A percentile compares a stretch with the other conserved stretches of the same genome.
phyloP scores from a whole-genome alignment of 2,888 invertebrate species.

The Drosophila maculinotata region DNA sequence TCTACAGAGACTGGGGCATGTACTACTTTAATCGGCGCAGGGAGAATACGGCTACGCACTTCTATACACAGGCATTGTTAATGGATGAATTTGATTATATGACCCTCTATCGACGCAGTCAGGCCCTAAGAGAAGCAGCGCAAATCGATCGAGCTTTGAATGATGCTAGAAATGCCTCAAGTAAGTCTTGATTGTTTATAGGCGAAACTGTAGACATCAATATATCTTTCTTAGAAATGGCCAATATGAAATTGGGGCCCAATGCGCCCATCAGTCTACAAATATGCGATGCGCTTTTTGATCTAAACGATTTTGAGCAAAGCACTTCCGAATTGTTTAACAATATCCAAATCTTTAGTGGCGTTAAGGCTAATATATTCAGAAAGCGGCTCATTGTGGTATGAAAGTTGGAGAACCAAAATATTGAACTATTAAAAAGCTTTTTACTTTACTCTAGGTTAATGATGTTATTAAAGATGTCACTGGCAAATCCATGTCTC shows the following conservation, averaged over 20 bases:
- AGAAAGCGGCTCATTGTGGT: slow-evolving; percentile 60
- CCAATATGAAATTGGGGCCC: slow-evolving; percentile 5
- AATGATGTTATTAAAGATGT: slow-evolving; percentile 80
- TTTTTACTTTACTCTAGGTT: slow-evolving; percentile 51
- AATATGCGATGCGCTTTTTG: slow-evolving; percentile 82
- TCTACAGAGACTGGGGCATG: slow-evolving; percentile 83
- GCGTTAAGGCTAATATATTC: slow-evolving; percentile 2
- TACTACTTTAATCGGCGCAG: slow-evolving; percentile 81
- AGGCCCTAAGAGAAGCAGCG: slow-evolving; percentile 60
- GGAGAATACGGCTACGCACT: slow-evolving; percentile 77
- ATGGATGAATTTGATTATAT: slow-evolving; percentile 69
- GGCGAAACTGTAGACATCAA: neutral
- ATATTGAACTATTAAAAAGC: too few species aligned
- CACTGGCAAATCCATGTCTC: slow-evolving; percentile 74
- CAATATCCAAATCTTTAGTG: slow-evolving; percentile 1
- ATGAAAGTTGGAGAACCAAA: slow-evolving; percentile 31
- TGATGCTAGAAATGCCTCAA: slow-evolving; percentile 74
- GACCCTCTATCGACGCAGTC: slow-evolving; percentile 79
- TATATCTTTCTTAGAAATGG: slow-evolving; percentile 16
- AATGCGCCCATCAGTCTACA: slow-evolving; percentile 76
- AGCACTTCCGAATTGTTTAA: slow-evolving; percentile 59
- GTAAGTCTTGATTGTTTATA: slow-evolving; percentile 59
- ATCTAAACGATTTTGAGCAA: slow-evolving; percentile 80
- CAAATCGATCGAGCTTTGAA: slow-evolving; percentile 69
- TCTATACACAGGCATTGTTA: slow-evolving; percentile 77